A percentile compares a stretch with the other conserved stretches of the same genome.
Conservation (phyloP, 1,140 invertebrate genomes). For the Pentalonia nigronervosa region DNA sequence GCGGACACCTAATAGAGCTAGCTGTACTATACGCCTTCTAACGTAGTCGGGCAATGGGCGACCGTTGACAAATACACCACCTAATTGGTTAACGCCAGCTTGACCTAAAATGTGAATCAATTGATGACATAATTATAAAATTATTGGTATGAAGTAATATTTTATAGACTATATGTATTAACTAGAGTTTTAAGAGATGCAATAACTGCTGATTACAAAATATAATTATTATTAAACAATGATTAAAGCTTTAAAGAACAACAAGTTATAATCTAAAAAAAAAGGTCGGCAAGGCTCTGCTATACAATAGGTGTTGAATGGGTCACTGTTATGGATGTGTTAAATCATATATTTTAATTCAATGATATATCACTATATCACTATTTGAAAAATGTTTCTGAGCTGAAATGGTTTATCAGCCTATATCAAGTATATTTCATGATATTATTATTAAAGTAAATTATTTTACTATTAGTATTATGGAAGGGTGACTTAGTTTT, state of each 20-base stretch:
- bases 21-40: constrained; percentile 90
- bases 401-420: too few relatives aligned
- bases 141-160: background rate
- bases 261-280: background rate
- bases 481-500: too few relatives aligned
- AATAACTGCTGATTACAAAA: background rate
- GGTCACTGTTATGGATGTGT: too few relatives aligned
- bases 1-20: constrained; percentile 88
- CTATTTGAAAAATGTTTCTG: too few relatives aligned
- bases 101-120: constrained; percentile 71
- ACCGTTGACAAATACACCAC: constrained; percentile 95
- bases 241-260: background rate
- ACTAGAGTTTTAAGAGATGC: background rate
- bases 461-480: too few relatives aligned
- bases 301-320: too few relatives aligned
- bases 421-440: too few relatives aligned
- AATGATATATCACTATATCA: too few relatives aligned
- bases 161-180: background rate
- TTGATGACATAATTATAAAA: background rate
- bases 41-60: constrained; percentile 92
- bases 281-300: background rate
- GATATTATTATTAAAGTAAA: too few relatives aligned
- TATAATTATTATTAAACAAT: background rate
- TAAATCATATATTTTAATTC: too few relatives aligned
- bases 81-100: constrained; percentile 94